Base-by-base conservation (phyloP, 2,888 invertebrate species). In the Pinctada fucata region DNA sequence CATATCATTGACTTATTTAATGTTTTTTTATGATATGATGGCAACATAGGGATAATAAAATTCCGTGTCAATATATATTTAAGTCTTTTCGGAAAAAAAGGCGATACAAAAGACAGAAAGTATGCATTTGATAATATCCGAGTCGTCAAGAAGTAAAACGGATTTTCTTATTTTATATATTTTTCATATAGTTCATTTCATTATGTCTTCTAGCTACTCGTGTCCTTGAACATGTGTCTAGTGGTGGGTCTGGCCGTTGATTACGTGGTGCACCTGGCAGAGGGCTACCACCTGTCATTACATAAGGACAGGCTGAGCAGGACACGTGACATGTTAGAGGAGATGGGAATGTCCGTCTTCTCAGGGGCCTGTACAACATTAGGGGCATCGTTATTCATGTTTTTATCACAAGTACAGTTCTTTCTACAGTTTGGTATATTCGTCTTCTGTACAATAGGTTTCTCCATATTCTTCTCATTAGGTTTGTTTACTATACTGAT, bases 391-490 rank as follows among this genome's bases (percentile, higher is more conserved):
- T 16, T 86, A 16, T 90, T 90, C 78, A 86, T 90, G 83, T 85
- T 90, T 58, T 82, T 88, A 31, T 87, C 90, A 4, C 52, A 89
- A 79, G 83, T 91, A 51, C 85, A 85, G 6, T 90, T 90, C 84
- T 88, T 90, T 79, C 71, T 85, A 16, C 90, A 90, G 82, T 90
- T 90, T 77, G 90, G 90, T 0, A 78, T 90, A 10, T 90, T 90
- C 78, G 84, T 90, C 79, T 90, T 90, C 81, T 86, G 85, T 47
- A 90, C 90, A 4, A 86, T 90, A 45, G 87, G 86, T 8, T 89
- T 90, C 78, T 90, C 90, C 5, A 72, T 90, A 3, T 70, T 88
- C 63, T 89, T 88, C 78, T 83, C 90, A 1, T 82, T 90, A 71
- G 84, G 85, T 8, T 76, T 89, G 58, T 91, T 90, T 81, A 80